Base-by-base conservation (phyloP, 2,113 vertebrate genomes). In the Centropristis striata region DNA sequence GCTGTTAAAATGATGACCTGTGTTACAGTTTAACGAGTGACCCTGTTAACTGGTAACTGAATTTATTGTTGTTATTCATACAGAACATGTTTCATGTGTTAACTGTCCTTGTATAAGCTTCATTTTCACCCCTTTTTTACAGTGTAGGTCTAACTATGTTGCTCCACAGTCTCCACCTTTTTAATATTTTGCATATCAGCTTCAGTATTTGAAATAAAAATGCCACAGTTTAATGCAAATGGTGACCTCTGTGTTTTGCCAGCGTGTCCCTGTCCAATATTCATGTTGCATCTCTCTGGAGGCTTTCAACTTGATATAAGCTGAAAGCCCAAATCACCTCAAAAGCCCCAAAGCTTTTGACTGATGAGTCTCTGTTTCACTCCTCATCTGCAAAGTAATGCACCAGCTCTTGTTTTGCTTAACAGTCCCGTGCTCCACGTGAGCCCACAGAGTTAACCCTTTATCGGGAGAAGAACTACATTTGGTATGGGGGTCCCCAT, bases 301-400 rank as follows among this genome's bases (percentile, higher is more conserved):
- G 80, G 72, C 77, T 88, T 78, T 83, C 77, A 84, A 51, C 39
- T 39, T 81, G 46, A 77, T 80, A 80, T 57, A 44, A 61, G 36
- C 75, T 71, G 46, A 86, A 87, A 89, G 71, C 58, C 37, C 41
- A 78, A 86, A 86, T 84, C 46, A 66, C 61, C 65, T 72, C 53
- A 75, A 58, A 83, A 74, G 57, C 61, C 57, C 42, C 36, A 64
- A 85, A 78, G 79, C 86, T 86, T 85, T 85, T 67, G 70, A 54
- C 66, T 87, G 83, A 91, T 86, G 85, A 91, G 54, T 71, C 27
- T 25, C 23, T 54, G 27, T 79, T 71, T 91, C 44, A n/a, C 75
- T 66, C 5, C 70, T 86, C 76, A 83, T 88, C 75, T 75, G 75
- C 78, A 78, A 77, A 86, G 75, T 84, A 44, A 79, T 77, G 71